These are phyloP conservation scores for Drepana arcuata DNA, from an alignment of 1,140 invertebrate species.

Conservation along the genomic window DNA sequence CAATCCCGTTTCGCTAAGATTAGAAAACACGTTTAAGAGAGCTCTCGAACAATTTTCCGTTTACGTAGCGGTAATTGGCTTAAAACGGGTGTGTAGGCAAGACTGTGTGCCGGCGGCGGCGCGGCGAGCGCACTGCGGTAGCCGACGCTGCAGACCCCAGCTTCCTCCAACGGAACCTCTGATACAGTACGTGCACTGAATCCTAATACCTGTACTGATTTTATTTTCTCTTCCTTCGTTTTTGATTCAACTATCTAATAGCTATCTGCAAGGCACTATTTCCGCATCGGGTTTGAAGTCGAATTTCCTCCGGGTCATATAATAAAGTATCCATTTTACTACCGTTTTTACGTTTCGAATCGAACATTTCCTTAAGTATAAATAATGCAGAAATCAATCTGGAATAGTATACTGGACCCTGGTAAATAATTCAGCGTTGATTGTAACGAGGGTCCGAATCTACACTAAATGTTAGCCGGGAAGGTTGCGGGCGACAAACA, in stretches of 20 bases:
- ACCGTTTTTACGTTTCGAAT: slow-evolving; percentile 23
- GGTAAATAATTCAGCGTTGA: slow-evolving; percentile 56
- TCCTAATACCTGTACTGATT: slow-evolving; percentile 64
- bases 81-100: slow-evolving; percentile 46
- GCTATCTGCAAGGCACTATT: slow-evolving; percentile 28
- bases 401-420: slow-evolving; percentile 31
- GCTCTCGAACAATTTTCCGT: slow-evolving; percentile 60
- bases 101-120: slow-evolving; percentile 27
- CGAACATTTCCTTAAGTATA: slow-evolving; percentile 31
- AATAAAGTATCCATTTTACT: slow-evolving; percentile 21
- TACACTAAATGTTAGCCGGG: slow-evolving; percentile 38
- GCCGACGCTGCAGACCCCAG: slow-evolving; percentile 30
- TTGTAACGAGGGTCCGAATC: slow-evolving; percentile 48
- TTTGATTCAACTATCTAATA: slow-evolving; percentile 64
- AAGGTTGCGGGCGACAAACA: slow-evolving; percentile 30
- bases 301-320: slow-evolving; percentile 5
- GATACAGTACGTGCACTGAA: slow-evolving; percentile 57
- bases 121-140: slow-evolving; percentile 47
- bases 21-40: slow-evolving; percentile 57
- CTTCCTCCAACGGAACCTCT: slow-evolving; percentile 42
- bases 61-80: slow-evolving; percentile 65
- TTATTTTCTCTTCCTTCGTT: slow-evolving; percentile 59
- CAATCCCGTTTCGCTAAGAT: slow-evolving; percentile 35
- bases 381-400: slow-evolving; percentile 60
- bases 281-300: slow-evolving; percentile 8